Base-by-base conservation (phyloP, 1,140 invertebrate species). In the Lutraria rhynchaena region DNA sequence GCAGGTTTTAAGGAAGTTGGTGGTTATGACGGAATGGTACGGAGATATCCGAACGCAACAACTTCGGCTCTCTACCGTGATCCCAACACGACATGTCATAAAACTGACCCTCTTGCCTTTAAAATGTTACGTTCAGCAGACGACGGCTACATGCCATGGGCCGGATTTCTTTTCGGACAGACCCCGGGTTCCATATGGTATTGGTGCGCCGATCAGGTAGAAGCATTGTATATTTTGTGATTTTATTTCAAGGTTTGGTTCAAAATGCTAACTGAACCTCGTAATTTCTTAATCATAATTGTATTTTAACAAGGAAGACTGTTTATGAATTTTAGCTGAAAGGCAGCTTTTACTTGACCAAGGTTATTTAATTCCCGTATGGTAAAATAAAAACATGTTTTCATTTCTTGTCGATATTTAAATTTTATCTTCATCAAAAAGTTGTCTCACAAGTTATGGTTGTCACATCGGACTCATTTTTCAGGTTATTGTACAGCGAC, bases 401-500 rank as follows among this genome's bases (percentile, higher is more conserved):
- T n/a, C n/a, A n/a, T n/a, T n/a, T n/a, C n/a, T n/a, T n/a, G n/a
- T n/a, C n/a, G n/a, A n/a, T n/a, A n/a, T n/a, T n/a, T n/a, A n/a
- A n/a, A n/a, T n/a, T n/a, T n/a, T n/a, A n/a, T n/a, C n/a, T n/a
- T n/a, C n/a, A n/a, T n/a, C n/a, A n/a, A n/a, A n/a, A n/a, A n/a
- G n/a, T n/a, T n/a, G n/a, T n/a, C n/a, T n/a, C n/a, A n/a, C n/a
- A n/a, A n/a, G n/a, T n/a, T n/a, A n/a, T n/a, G n/a, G n/a, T n/a
- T n/a, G n/a, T n/a, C n/a, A n/a, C n/a, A n/a, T n/a, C n/a, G n/a
- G n/a, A n/a, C n/a, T n/a, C n/a, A 15, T 22, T 60, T 44, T 58
- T n/a, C 29, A 94, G 93, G 93, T 94, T 11, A 94, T 94, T 61
- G 94, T 94, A 0, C 94, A 94, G 88, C 84, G 94, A 74, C 89